These are phyloP conservation scores for Augochlorella aurata DNA, from an alignment of 2,888 invertebrate species.

Conservation along the genomic window DNA sequence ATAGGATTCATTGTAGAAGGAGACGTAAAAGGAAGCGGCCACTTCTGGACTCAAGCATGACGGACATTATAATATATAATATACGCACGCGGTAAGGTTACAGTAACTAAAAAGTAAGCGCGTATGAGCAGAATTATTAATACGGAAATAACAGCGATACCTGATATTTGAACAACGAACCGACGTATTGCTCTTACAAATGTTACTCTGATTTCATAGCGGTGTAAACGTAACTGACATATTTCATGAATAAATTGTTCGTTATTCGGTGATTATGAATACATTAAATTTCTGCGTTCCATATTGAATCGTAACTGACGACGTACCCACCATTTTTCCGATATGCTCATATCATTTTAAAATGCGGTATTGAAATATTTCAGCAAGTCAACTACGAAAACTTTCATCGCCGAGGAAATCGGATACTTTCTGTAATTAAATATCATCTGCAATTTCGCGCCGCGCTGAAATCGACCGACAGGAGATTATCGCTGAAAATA, in stretches of 20 bases:
- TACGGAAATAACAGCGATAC: slow-evolving; percentile 16
- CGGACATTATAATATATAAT: no score
- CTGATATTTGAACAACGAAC: slow-evolving; percentile 29
- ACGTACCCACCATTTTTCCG: neutral
- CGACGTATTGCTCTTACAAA: slow-evolving; percentile 21
- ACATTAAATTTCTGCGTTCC: slow-evolving; percentile 22
- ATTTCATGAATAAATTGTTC: slow-evolving; percentile 36
- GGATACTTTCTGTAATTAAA: neutral
- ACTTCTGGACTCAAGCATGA: no score
- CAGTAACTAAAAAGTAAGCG: neutral
- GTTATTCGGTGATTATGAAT: slow-evolving; percentile 26
- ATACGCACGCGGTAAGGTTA: no score
- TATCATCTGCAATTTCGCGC: neutral
- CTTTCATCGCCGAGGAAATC: neutral
- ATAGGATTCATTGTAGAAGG: no score
- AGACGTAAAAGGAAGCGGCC: no score
- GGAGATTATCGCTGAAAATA: neutral
- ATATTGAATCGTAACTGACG: slow-evolving; percentile 16
- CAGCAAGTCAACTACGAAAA: neutral
- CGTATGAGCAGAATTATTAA: neutral
- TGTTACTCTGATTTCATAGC: slow-evolving; percentile 13
- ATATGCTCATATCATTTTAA: neutral
- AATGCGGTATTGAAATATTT: neutral
- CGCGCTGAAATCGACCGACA: no score
- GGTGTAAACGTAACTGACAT: slow-evolving; percentile 27